These are phyloP conservation scores for Actinostola sp. DNA, from an alignment of 92 coral and sea anemone species.

Conservation along the genomic window DNA sequence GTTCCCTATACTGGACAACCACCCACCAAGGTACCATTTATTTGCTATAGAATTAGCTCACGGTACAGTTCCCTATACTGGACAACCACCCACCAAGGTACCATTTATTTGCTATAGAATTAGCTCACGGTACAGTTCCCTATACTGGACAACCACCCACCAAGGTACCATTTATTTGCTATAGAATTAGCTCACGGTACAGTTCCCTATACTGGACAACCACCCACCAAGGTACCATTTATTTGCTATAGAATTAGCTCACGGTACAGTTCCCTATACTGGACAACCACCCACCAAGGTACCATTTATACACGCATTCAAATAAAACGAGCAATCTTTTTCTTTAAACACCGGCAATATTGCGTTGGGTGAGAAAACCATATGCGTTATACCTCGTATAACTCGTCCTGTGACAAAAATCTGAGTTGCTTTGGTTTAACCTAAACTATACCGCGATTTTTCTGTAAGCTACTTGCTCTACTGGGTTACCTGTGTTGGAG, in stretches of 20 bases:
- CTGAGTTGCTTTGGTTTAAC: too few relatives aligned
- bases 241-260: constrained; percentile 89
- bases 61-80: constrained; percentile 79
- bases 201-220: constrained; percentile 79
- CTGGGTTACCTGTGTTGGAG: too few relatives aligned
- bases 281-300: constrained; percentile 90
- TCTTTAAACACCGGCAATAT: too few relatives aligned
- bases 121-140: constrained; percentile 83
- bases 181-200: constrained; percentile 87
- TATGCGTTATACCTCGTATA: too few relatives aligned
- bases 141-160: constrained; percentile 82
- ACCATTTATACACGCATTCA: too few relatives aligned
- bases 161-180: constrained; percentile 87
- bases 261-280: constrained; percentile 78
- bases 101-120: constrained; percentile 90
- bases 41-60: constrained; percentile 89
- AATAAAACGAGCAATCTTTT: too few relatives aligned
- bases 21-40: constrained; percentile 94
- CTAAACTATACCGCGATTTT: too few relatives aligned
- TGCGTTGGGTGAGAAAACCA: too few relatives aligned
- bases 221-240: constrained; percentile 91
- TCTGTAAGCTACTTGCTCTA: too few relatives aligned
- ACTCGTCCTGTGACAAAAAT: too few relatives aligned
- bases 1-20: constrained; percentile 83
- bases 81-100: constrained; percentile 87